Evolutionary conservation across 1,140 invertebrate species (phyloP), one percentile per base, ranked within the genome.

Genomic region (Drosophila pallidifrons): DNA sequence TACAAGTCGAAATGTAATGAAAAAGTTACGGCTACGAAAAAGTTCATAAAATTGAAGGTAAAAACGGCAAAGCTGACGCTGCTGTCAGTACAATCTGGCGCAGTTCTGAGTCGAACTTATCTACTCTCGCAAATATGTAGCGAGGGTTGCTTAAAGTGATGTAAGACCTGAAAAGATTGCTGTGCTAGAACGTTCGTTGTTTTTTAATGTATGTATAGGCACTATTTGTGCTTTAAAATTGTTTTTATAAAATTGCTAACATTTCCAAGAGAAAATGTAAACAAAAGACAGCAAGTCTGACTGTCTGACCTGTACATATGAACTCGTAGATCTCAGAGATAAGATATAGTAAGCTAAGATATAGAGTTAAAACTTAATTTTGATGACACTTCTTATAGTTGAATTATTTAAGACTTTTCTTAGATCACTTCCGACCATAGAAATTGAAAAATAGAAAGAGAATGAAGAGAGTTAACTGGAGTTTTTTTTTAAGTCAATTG

Each of bases 1-100:
- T 72, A 85, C 80, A 89, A 88, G 85, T 88, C 81, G 88, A 89
- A 88, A 88, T 71, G 85, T 88, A 89, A 88, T 88, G 85, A 88
- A 88, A 88, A 88, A 88, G 85, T 88, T 88, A 65, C 61, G 78
- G 69, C 75, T 85, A 74, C 78, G 69, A 81, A 89, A 88, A 88
- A 88, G 81, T 88, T 85, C 71, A 82, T 70, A 89, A 88, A 88
- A 85, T 85, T 74, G 77, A 85, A 88, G 81, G 85, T 89, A 85
- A 88, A 89, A 83, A 73, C 54, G 74, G 32, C 77, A 76, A 75
- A 80, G 77, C 81, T 83, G 77, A 73, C 63, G 81, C 66, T 16
- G 65, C 81, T 82, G 77, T 82, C 81, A 75, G 66, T 70, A 58
- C 66, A 75, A 75, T 59, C 58, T 70, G 72, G 15, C 43, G 41